These are phyloP conservation scores for Lepus townsendii DNA, from an alignment of 2,797 vertebrate species.

Conservation along the genomic window DNA sequence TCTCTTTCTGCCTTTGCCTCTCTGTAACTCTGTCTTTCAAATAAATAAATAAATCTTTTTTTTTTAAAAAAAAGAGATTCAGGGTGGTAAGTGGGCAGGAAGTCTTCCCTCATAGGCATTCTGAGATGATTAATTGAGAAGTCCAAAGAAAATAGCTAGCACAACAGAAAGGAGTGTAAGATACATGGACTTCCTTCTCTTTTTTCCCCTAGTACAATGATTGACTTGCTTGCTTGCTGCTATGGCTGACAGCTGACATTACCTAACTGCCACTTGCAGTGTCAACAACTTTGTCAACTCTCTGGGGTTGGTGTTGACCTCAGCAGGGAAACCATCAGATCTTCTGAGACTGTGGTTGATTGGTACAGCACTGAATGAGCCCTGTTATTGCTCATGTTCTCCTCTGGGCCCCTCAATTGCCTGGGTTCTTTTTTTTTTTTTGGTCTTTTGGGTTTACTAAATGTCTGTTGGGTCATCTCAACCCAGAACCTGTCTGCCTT, in stretches of 20 bases:
- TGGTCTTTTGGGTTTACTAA: slow-evolving; percentile 12
- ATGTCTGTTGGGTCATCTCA: slow-evolving; percentile 29
- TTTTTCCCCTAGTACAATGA: not conserved
- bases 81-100: not conserved
- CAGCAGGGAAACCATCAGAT: not conserved
- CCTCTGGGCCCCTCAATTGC: not conserved
- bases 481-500: slow-evolving; percentile 1
- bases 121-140: slow-evolving; percentile 39
- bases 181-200: not conserved
- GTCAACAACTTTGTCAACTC: not conserved
- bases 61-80: not conserved
- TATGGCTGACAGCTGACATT: not conserved
- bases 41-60: too few relatives aligned
- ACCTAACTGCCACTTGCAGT: not conserved
- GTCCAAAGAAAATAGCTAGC: not conserved
- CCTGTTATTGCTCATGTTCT: not conserved
- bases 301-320: not conserved
- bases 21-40: too few relatives aligned
- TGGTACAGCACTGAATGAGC: not conserved
- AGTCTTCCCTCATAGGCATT: slow-evolving; percentile 13
- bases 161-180: not conserved
- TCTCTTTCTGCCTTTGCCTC: too few relatives aligned
- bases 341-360: slow-evolving; percentile 9
- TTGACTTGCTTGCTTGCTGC: not conserved
- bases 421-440: not conserved